Evolutionary conservation across 2,797 vertebrate genomes (phyloP), one percentile per base, ranked within the genome.

Genomic region (Molothrus aeneus): DNA sequence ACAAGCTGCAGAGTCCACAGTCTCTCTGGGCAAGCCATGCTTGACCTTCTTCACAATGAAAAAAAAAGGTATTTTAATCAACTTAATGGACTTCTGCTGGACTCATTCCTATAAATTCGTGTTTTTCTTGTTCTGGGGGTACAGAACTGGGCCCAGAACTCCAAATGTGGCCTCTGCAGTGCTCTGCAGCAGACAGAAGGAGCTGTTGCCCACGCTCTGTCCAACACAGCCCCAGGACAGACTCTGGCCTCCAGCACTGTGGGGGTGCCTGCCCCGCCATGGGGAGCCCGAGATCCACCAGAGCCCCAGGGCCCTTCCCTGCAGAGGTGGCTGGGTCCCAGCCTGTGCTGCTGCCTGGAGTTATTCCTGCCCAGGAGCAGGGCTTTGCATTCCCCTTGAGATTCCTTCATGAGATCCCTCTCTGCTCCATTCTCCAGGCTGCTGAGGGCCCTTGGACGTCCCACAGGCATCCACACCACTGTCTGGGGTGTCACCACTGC

Each of bases 51-150:
- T 61, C 54, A 42, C 22, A 34, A 40, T 61, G 28, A 54, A 68
- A 82, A 53, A 47, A 48, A 65, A 42, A 28, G 18, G 2, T 28
- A 9, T 24, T 18, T 89, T 78, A 36, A 43, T 40, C 17, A 10
- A 51, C 48, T 78, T 25, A 59, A 32, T 10, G 19, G 40, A 22
- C 21, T 32, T 77, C 66, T 91, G 11, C 65, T 86, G 57, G n/a
- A 31, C 6, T 64, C 0, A 0, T 64, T 79, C 54, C n/a, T 47
- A 43, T 34, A 51, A 86, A n/a, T 40, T 22, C 11, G 1, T 40
- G 10, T 29, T 40, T 74, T 68, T 68, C 34, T 40, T 61, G 6
- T 32, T 48, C 63, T 24, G 21, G 3, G n/a, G 12, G 1, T 21
- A 29, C 12, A 54, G 47, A 47, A 26, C 25, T 42, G 47, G 17